Percentiles rank a stretch among this genome's conserved stretches.
phyloP scores from a whole-genome alignment of 2,797 vertebrate species.

The Gymnoscopelus microlampas region DNA sequence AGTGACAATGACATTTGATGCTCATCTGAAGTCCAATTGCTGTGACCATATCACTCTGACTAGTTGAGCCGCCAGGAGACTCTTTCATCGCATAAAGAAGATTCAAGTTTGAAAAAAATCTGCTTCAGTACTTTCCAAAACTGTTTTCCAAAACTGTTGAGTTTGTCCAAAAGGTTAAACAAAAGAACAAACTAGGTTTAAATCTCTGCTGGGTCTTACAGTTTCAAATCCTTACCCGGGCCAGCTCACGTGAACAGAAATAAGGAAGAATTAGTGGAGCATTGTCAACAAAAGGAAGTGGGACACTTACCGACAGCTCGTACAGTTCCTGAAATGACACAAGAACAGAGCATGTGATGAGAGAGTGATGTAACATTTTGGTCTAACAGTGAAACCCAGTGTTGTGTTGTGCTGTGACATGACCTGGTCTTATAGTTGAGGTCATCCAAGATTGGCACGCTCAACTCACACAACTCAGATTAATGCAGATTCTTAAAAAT shows the following conservation, averaged over 20 bases:
- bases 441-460: not conserved
- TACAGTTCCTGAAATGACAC: conserved; percentile 88
- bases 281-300: conserved; percentile 19
- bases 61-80: too few species aligned
- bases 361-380: not conserved
- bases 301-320: conserved; percentile 89
- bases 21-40: too few species aligned
- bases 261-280: not conserved
- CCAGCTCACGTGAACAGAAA: not conserved
- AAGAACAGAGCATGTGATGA: conserved; percentile 19
- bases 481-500: too few species aligned
- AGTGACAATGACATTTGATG: too few species aligned
- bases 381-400: not conserved
- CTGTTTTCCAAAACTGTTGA: too few species aligned
- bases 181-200: not conserved
- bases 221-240: not conserved
- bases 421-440: not conserved
- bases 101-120: too few species aligned
- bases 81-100: too few species aligned
- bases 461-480: too few species aligned
- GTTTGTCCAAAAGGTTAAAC: too few species aligned
- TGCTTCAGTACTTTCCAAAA: too few species aligned
- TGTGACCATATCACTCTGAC: too few species aligned
- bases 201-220: not conserved
- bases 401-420: not conserved